Evolutionary conservation across 2,113 vertebrate species (phyloP).

Genomic region (Amphiprion ocellaris): DNA sequence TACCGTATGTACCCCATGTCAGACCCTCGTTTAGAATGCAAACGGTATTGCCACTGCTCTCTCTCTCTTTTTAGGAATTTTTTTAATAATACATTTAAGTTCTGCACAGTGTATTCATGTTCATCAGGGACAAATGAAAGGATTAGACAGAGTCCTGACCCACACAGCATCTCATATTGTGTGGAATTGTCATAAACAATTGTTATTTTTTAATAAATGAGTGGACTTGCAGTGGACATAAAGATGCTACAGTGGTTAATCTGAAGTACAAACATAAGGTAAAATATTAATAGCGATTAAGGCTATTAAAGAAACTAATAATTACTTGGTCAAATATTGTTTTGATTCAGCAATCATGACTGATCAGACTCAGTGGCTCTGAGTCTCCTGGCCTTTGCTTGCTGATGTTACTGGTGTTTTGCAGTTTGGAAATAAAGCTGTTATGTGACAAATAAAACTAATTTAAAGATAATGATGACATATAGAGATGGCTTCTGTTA

Average conservation of each 20-base stretch:
- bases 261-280: not conserved
- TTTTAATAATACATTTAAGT: not conserved
- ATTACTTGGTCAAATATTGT: not conserved
- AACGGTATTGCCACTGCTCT: not conserved
- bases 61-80: not conserved
- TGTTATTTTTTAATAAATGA: too few relatives aligned
- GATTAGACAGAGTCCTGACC: too few relatives aligned
- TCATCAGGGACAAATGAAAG: not conserved
- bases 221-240: not conserved
- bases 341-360: not conserved
- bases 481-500: too few relatives aligned
- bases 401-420: too few relatives aligned
- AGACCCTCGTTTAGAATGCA: not conserved
- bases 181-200: too few relatives aligned
- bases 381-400: too few relatives aligned
- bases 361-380: too few relatives aligned
- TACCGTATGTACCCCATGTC: not conserved
- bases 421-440: not conserved
- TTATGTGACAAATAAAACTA: too few relatives aligned
- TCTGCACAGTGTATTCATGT: not conserved
- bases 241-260: not conserved
- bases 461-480: too few relatives aligned
- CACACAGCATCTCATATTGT: too few relatives aligned
- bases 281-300: not conserved
- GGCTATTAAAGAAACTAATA: not conserved